Evolutionary conservation across 1,140 invertebrate species (phyloP), one percentile per base, ranked within the genome.

Genomic region (Bombyx mandarina): DNA sequence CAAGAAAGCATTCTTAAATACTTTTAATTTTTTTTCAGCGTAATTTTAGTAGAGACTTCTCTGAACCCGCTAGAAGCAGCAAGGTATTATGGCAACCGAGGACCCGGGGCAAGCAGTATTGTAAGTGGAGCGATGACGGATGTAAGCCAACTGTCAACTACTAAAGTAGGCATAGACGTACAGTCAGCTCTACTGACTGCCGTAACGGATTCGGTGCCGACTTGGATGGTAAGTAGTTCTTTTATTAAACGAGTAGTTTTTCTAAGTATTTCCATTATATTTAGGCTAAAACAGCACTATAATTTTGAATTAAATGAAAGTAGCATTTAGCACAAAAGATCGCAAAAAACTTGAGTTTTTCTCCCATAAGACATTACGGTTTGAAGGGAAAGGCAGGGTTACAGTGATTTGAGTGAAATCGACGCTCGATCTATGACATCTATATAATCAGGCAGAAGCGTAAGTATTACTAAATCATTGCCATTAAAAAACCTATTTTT

Each of bases 41-140:
- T 74, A 48, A 78, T 81, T 53, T 59, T 86, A 65, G 75, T 74
- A 7, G 79, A 84, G 53, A 65, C 75, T 9, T 66, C 68, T n/a
- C 54, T 79, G 18, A 60, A 51, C 8, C 60, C 70, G 26, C 66
- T 63, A 47, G 47, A 58, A 26, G 67, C 76, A 9, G 65, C 71
- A n/a, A 66, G 57, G 50, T 82, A 79, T 67, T 84, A 82, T 54
- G 69, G 63, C 9, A 71, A 78, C 18, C 67, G 68, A 6, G 67
- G 71, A 59, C 61, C 67, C n/a, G 79, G 77, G 22, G 77, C 79
- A 58, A 84, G 72, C 60, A 71, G 65, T 50, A 65, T 84, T 12
- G 65, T 84, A 58, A 80, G 77, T 70, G 69, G 62, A 12, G 74
- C 77, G n/a, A 57, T 86, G 44, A 63, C 73, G 18, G 35, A 49